Base-by-base conservation (phyloP, 2,797 vertebrate genomes). In the Rhynchotus rufescens region DNA sequence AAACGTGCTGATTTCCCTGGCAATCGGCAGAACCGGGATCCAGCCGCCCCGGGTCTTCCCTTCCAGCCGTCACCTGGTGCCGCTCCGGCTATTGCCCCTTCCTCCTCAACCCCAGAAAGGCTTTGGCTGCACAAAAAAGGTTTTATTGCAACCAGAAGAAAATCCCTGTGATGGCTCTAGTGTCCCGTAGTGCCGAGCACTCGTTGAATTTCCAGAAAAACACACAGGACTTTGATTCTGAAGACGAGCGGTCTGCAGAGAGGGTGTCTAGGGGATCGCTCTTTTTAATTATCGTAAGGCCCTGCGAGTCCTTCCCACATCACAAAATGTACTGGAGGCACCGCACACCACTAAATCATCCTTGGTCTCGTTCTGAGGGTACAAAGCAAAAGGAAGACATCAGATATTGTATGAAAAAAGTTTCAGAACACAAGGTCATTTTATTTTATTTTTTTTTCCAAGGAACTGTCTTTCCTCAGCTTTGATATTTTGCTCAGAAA, bases 401-500 rank as follows among this genome's bases (percentile, higher is more conserved):
- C 97, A 97, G 95, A 97, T 96, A 83, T 67, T 73, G 75, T 89
- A 61, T 86, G 95, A 93, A 91, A 96, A 97, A 97, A 97, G 94
- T 97, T 97, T 96, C 95, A 92, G 96, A 97, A 97, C 95, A 93
- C 96, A 97, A 97, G 97, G 97, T 98, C 97, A 94, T 80, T 95
- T 84, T 96, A 88, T 91, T 88, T 45, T 49, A 22, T 49, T 45
- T 49, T 49, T 49, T 23, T 49, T 49, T 49, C 22, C 90, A 96
- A 96, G 96, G 96, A 96, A 88, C 94, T 86, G 7, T 97, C 96
- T 97, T 94, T 93, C 84, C 94, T 87, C 87, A 73, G 96, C 97
- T 98, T 98, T 98, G 96, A 97, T 97, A 97, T 97, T 96, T 97
- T 96, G 89, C 96, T 97, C 97, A 96, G 96, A 97, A 97, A 97